Conservation (phyloP, 2,888 invertebrate genomes). For the Cheilosia grossa region DNA sequence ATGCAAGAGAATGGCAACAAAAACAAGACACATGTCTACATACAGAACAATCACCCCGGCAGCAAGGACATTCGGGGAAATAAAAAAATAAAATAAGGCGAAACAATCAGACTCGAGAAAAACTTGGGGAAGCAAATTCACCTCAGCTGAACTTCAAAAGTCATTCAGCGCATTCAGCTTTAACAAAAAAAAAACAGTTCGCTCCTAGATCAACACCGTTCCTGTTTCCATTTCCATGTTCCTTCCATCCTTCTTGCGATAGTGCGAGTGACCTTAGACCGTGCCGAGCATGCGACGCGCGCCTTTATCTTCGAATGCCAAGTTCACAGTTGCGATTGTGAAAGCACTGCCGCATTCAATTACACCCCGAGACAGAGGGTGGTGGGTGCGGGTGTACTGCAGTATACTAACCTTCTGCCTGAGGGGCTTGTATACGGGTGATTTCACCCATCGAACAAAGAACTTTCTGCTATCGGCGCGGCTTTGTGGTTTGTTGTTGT, state of each 20-base stretch:
- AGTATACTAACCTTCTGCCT: constrained; percentile 67
- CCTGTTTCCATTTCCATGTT: neutral
- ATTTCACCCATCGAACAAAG: constrained; percentile 68
- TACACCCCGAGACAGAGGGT: constrained; percentile 38
- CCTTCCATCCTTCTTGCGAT: neutral
- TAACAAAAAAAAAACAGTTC: constrained; percentile 42
- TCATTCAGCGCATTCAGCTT: constrained; percentile 57
- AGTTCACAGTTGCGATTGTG: constrained; percentile 64
- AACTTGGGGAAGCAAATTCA: constrained; percentile 18
- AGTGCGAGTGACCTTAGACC: constrained; percentile 58
- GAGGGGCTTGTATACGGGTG: constrained; percentile 63
- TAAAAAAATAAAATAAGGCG: neutral
- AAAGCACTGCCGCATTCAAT: constrained; percentile 63
- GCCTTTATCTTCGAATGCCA: constrained; percentile 68
- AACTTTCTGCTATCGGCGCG: constrained; percentile 1
- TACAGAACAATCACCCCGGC: constrained; percentile 53
- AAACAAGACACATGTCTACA: constrained; percentile 26
- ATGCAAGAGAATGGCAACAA: constrained; percentile 32
- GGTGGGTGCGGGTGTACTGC: constrained; percentile 34
- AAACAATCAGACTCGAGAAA: constrained; percentile 7
- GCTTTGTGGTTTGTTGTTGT: neutral
- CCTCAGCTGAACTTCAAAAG: constrained; percentile 20
- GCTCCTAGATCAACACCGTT: constrained; percentile 57
- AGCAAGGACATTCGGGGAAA: constrained; percentile 54
- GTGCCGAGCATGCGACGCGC: constrained; percentile 53